Conservation (phyloP, 2,888 invertebrate genomes). For the Epinotia brunnichana region DNA sequence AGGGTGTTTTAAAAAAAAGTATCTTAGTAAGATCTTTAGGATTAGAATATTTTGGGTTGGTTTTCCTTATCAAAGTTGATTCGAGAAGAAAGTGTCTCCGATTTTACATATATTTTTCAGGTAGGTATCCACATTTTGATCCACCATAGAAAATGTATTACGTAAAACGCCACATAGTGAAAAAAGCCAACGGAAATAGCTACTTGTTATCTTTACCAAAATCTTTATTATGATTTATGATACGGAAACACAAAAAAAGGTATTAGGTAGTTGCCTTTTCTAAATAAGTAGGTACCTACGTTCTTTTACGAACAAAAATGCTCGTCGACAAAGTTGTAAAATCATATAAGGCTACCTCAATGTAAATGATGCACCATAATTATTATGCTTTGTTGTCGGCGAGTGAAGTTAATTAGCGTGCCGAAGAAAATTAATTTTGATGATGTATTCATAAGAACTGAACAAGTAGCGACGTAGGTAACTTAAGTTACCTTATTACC, state of each 20-base stretch:
- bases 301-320: not conserved
- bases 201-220: too few relatives aligned
- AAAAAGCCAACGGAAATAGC: too few relatives aligned
- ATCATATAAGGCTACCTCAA: not conserved
- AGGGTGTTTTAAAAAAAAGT: not conserved
- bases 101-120: not conserved
- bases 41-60: not conserved
- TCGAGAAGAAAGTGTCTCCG: not conserved
- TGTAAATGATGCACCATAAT: not conserved
- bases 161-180: too few relatives aligned
- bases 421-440: slow-evolving; percentile 65
- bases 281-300: too few relatives aligned
- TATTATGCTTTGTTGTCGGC: slow-evolving; percentile 22
- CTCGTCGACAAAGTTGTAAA: not conserved
- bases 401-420: slow-evolving; percentile 60
- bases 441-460: slow-evolving; percentile 67
- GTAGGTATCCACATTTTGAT: not conserved
- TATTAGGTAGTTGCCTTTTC: not conserved
- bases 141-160: too few relatives aligned
- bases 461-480: slow-evolving; percentile 64
- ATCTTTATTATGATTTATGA: too few relatives aligned
- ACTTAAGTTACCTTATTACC: slow-evolving; percentile 50
- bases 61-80: not conserved
- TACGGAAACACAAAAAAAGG: too few relatives aligned
- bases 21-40: not conserved